These are phyloP conservation scores for Daboia siamensis DNA, from an alignment of 2,113 vertebrate species.

Conservation along the genomic window DNA sequence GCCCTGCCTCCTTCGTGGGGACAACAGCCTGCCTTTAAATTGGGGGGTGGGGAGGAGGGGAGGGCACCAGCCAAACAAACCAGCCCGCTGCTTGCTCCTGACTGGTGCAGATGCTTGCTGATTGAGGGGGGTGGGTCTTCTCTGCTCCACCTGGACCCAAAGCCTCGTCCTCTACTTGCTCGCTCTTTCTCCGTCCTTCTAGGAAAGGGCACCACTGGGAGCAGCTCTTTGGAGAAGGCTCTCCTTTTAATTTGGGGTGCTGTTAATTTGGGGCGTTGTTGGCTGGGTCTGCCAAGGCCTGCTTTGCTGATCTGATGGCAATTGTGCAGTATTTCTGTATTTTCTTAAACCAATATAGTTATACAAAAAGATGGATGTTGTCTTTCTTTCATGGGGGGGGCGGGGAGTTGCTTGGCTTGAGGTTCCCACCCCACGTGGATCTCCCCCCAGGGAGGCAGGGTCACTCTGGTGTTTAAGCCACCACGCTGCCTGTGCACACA, in stretches of 20 bases:
- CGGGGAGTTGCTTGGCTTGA: background rate
- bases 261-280: background rate
- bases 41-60: background rate
- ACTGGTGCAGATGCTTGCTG: background rate
- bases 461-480: background rate
- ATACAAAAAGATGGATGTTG: background rate
- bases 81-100: background rate
- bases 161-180: background rate
- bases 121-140: background rate
- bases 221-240: background rate
- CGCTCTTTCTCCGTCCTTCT: background rate
- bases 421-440: background rate
- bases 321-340: background rate
- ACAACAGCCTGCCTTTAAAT: background rate
- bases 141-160: background rate
- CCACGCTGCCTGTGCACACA: background rate
- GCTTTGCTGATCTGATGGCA: background rate
- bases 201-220: background rate
- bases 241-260: background rate
- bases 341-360: slow-evolving; percentile 24
- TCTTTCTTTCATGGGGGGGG: background rate
- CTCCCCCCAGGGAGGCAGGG: background rate
- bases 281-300: background rate
- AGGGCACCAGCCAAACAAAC: background rate
- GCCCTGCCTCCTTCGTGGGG: background rate